phyloP scores from a whole-genome alignment of 2,888 invertebrate genomes.

The Coremacera marginata region DNA sequence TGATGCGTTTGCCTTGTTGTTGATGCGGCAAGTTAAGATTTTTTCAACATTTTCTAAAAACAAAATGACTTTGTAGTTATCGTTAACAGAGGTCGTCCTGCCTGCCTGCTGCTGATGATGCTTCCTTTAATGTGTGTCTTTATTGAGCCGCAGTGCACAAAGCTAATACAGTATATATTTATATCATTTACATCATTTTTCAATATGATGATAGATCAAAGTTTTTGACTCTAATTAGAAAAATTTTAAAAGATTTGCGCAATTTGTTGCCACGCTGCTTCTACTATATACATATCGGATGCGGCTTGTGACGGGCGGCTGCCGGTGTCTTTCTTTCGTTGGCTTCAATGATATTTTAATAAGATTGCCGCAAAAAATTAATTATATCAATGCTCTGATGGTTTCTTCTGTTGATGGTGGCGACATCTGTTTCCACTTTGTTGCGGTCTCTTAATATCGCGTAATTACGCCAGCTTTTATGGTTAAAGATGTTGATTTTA shows the following conservation, averaged over 20 bases:
- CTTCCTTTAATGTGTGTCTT: too few relatives aligned
- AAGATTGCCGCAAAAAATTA: slow-evolving; percentile 60
- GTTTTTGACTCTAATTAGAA: slow-evolving; percentile 45
- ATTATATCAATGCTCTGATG: slow-evolving; percentile 49
- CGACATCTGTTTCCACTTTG: slow-evolving; percentile 46
- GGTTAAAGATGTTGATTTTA: slow-evolving; percentile 18
- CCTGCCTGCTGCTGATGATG: too few relatives aligned
- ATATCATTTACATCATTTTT: background rate
- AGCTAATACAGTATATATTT: background rate
- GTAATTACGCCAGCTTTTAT: slow-evolving; percentile 22
- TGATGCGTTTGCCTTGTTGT: background rate
- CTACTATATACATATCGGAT: background rate
- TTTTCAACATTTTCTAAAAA: background rate
- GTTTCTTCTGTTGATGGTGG: slow-evolving; percentile 20
- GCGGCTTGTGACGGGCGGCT: background rate
- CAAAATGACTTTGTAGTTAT: background rate
- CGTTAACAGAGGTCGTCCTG: background rate
- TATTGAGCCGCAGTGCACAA: too few relatives aligned
- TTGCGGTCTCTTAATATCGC: slow-evolving; percentile 26
- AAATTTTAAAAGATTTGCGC: slow-evolving; percentile 17
- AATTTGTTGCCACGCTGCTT: slow-evolving; percentile 22
- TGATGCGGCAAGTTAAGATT: background rate
- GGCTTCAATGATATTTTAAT: slow-evolving; percentile 59
- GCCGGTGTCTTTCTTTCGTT: background rate
- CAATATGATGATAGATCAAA: slow-evolving; percentile 26